Percentiles rank a stretch among this genome's conserved stretches.
phyloP scores from a whole-genome alignment of 2,888 invertebrate genomes.

The Calliscelio sp. region DNA sequence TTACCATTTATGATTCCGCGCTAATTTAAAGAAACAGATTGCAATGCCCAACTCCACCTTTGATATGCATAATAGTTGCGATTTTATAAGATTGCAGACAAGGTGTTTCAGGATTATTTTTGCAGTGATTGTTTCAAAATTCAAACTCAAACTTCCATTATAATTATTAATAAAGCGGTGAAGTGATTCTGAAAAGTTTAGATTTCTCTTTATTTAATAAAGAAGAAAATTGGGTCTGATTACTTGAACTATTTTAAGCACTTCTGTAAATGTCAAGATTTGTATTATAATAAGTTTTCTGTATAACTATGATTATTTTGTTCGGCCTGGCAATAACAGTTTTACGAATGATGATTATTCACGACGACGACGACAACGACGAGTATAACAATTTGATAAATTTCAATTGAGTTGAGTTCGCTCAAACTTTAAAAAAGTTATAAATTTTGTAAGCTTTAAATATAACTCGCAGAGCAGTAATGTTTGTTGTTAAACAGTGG shows the following conservation, averaged over 20 bases:
- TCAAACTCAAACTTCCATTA: too few relatives aligned
- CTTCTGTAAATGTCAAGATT: constrained; percentile 12
- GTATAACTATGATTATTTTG: too few relatives aligned
- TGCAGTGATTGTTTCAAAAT: constrained; percentile 1
- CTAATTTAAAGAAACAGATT: constrained; percentile 23
- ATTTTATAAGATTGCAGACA: constrained; percentile 8
- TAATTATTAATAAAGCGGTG: too few relatives aligned
- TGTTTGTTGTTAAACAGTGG: constrained; percentile 27
- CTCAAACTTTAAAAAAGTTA: background rate
- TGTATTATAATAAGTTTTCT: too few relatives aligned
- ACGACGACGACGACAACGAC: background rate
- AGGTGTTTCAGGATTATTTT: constrained; percentile 9
- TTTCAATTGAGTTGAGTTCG: background rate
- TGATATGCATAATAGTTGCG: background rate
- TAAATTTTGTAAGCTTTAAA: constrained; percentile 15
- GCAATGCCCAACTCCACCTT: constrained; percentile 19
- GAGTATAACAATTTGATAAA: background rate
- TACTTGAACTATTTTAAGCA: constrained; percentile 29
- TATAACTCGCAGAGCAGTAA: background rate
- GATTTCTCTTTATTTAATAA: too few relatives aligned
- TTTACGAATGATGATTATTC: too few relatives aligned
- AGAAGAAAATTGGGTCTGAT: too few relatives aligned
- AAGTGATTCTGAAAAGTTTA: constrained; percentile 1
- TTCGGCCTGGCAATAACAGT: too few relatives aligned
- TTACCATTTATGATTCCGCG: constrained; percentile 20